Evolutionary conservation across 2,113 vertebrate species (phyloP).

Genomic region (Dicrurus megarhynchus): DNA sequence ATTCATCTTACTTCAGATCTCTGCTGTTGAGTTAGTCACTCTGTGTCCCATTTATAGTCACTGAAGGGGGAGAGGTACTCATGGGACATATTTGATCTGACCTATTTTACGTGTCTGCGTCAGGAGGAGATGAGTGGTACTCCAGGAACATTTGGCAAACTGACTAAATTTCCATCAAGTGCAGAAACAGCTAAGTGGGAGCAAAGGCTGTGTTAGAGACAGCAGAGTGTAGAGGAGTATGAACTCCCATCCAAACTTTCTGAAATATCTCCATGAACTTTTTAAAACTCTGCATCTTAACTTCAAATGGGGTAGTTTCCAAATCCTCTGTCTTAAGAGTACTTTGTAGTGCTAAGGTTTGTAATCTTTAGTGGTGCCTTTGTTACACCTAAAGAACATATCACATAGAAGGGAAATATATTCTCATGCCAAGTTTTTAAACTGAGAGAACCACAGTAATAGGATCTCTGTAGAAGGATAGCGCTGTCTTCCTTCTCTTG

Average conservation of each 20-base stretch:
- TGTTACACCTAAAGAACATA: background rate
- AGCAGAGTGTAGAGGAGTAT: background rate
- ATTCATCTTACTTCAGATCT: background rate
- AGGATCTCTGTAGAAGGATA: background rate
- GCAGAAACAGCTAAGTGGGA: background rate
- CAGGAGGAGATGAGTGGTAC: background rate
- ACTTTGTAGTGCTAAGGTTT: background rate
- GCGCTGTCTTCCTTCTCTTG: background rate
- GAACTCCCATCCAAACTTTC: background rate
- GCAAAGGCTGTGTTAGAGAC: background rate
- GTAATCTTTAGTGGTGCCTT: background rate
- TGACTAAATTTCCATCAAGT: background rate
- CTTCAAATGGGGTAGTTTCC: background rate
- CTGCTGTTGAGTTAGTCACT: background rate
- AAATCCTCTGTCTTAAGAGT: background rate
- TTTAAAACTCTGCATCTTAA: background rate
- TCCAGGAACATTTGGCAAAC: background rate
- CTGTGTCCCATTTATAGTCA: background rate
- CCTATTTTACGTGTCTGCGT: background rate
- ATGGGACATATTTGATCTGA: background rate
- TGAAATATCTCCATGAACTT: background rate
- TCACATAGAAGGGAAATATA: background rate
- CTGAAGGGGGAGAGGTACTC: background rate
- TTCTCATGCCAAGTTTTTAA: background rate
- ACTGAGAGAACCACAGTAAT: background rate